These are phyloP conservation scores for Melanotaenia duboulayi DNA, from an alignment of 2,113 vertebrate species.

Conservation along the genomic window DNA sequence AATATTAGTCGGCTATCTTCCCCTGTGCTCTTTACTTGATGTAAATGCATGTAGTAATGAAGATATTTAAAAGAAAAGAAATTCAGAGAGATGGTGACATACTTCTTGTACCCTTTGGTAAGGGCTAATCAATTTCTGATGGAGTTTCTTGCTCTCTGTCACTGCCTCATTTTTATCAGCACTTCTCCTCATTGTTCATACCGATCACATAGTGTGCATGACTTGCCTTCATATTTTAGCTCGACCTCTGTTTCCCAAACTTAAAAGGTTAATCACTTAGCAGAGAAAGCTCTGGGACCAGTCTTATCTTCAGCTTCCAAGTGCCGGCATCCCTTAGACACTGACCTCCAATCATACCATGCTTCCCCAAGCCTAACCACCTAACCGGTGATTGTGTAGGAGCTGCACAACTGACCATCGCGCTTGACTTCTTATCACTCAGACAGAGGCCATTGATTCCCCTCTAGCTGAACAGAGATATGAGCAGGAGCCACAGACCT, in stretches of 20 bases:
- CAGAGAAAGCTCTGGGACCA: constrained; percentile 9
- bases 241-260: not conserved
- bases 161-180: not conserved
- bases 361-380: constrained; percentile 16
- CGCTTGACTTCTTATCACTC: constrained; percentile 59
- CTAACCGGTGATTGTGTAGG: constrained; percentile 36
- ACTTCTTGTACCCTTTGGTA: constrained; percentile 14
- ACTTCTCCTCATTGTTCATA: constrained; percentile 2
- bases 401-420: constrained; percentile 53
- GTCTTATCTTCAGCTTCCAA: constrained; percentile 60
- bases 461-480: constrained; percentile 46
- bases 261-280: constrained; percentile 43
- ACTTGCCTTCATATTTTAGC: constrained; percentile 4
- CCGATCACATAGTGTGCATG: not conserved
- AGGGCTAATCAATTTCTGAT: constrained; percentile 25
- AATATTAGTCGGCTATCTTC: constrained; percentile 37
- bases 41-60: constrained; percentile 22
- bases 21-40: constrained; percentile 29
- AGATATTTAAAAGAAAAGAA: constrained; percentile 11
- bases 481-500: constrained; percentile 38
- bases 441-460: constrained; percentile 48
- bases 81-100: constrained; percentile 38
- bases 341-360: constrained; percentile 37
- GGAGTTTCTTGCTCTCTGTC: not conserved
- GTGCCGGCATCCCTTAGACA: constrained; percentile 26